Conservation (phyloP, 2,888 invertebrate genomes). For the Sinohyriopsis cumingii region DNA sequence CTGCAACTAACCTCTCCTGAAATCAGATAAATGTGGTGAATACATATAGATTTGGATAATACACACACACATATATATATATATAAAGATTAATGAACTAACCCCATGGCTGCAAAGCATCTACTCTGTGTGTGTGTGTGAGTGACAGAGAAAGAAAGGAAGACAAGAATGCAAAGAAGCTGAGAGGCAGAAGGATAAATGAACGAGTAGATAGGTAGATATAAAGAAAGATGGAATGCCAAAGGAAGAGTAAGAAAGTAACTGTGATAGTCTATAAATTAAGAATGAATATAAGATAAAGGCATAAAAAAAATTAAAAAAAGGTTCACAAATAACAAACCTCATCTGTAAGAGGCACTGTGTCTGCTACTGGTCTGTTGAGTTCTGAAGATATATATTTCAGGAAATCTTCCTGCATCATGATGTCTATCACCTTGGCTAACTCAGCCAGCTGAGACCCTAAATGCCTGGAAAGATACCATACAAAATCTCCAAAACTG, state of each 20-base stretch:
- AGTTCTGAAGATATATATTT: constrained; percentile 92
- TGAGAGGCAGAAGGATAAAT: too few relatives aligned
- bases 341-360: constrained; percentile 72
- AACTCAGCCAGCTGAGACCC: constrained; percentile 96
- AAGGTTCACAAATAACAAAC: constrained; percentile 35
- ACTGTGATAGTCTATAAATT: background rate
- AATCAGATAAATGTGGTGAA: constrained; percentile 12
- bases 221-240: too few relatives aligned
- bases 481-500: background rate
- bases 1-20: constrained; percentile 88
- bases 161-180: too few relatives aligned
- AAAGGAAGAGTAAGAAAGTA: too few relatives aligned
- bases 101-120: background rate
- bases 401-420: constrained; percentile 96
- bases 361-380: constrained; percentile 83
- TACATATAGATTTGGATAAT: constrained; percentile 3
- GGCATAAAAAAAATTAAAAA: background rate
- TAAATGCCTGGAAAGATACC: constrained; percentile 80
- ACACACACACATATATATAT: background rate
- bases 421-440: constrained; percentile 95
- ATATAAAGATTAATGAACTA: background rate
- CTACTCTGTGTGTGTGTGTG: background rate
- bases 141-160: too few relatives aligned
- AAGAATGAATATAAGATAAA: background rate
- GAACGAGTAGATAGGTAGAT: too few relatives aligned